Evolutionary conservation across 2,797 vertebrate species (phyloP), one percentile per base, ranked within the genome.

Genomic region (Spinus pinus): DNA sequence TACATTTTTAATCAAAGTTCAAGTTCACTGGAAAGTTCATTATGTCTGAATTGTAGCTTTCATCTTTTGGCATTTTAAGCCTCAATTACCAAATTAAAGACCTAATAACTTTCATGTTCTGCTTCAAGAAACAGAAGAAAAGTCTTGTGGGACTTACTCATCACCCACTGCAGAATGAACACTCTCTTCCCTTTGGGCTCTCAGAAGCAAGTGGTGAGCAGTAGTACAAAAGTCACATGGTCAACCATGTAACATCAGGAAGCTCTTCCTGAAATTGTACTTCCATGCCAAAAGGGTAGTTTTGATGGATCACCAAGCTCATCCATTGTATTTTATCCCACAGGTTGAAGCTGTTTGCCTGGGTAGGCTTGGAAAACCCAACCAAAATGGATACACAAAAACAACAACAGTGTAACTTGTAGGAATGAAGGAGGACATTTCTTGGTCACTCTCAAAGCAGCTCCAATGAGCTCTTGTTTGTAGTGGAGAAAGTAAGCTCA

Each of bases 91-190:
- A 78, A 35, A 81, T 81, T 69, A 94, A 86, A 33, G 64, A 54
- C 85, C 46, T 70, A 85, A 44, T 72, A 71, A 73, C 47, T 83
- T 95, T 75, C 24, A 57, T 86, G 85, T 88, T 90, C 73, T 72
- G 30, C 80, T 92, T 95, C 44, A 56, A 91, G 58, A 70, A 94
- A 51, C 20, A 25, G 72, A 93, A 89, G 44, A 37, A 65, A 66
- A 88, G 73, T 69, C 79, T 70, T 75, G 51, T 75, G 79, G 81
- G 53, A 88, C 57, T 91, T 94, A 90, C 58, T 94, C 89, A 95
- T 88, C 58, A 35, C 37, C 30, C 44, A 14, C 16, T 75, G 79
- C 2, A 19, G 64, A 71, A 82, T 31, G 57, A 81, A 56, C 7
- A 27, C 50, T 9, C 42, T 64, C 42, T 81, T 92, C 61, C 10